These are phyloP conservation scores for Lordiphosa clarofinis DNA, from an alignment of 1,140 invertebrate species.

Conservation along the genomic window DNA sequence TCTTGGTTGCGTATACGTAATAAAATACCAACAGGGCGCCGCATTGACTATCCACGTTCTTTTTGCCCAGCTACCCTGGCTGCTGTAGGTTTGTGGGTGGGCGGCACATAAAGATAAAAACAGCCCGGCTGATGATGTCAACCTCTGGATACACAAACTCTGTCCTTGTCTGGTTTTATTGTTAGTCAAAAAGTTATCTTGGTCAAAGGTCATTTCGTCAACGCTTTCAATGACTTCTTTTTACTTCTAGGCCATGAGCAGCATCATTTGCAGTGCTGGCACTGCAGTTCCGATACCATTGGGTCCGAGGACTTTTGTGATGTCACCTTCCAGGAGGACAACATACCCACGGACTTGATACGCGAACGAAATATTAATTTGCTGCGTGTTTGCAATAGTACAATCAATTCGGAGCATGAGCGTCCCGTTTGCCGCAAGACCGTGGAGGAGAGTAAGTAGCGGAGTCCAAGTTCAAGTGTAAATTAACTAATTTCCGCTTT, in stretches of 20 bases:
- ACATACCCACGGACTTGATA: constrained; percentile 60
- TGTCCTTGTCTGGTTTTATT: constrained; percentile 23
- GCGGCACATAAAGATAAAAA: constrained; percentile 22
- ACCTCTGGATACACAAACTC: constrained; percentile 27
- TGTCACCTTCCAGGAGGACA: constrained; percentile 68
- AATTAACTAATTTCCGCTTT: background rate
- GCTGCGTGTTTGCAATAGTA: constrained; percentile 66
- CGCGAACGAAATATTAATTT: constrained; percentile 66
- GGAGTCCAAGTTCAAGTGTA: background rate
- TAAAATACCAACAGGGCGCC: constrained; percentile 51
- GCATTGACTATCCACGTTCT: constrained; percentile 40
- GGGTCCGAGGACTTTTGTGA: constrained; percentile 72
- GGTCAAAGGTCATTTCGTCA: constrained; percentile 22
- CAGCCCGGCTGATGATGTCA: constrained; percentile 52
- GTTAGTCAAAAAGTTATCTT: constrained; percentile 19
- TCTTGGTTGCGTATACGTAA: constrained; percentile 45
- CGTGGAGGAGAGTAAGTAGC: constrained; percentile 64
- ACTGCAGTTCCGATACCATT: constrained; percentile 71
- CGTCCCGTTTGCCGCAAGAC: constrained; percentile 72
- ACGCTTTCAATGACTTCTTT: constrained; percentile 4
- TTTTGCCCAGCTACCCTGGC: constrained; percentile 6
- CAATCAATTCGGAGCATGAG: constrained; percentile 70
- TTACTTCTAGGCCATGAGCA: constrained; percentile 38
- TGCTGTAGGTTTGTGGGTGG: constrained; percentile 14
- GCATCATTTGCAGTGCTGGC: constrained; percentile 65